These are phyloP conservation scores for Theonella swinhoei DNA, from an alignment of 37 sponge, comb jelly and placozoan genomes.

Conservation along the genomic window DNA sequence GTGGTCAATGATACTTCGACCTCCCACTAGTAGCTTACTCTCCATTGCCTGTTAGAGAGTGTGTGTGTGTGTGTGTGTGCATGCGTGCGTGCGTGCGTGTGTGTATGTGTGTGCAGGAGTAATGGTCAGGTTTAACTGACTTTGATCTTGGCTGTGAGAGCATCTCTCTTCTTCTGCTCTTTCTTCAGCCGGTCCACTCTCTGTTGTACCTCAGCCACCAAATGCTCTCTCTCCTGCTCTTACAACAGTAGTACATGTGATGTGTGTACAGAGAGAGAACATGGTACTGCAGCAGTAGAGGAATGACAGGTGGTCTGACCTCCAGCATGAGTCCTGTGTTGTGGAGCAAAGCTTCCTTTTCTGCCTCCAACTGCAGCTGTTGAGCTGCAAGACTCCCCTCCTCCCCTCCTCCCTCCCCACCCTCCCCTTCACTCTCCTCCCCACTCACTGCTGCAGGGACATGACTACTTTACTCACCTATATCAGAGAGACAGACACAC, in stretches of 20 bases:
- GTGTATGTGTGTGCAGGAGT: not conserved
- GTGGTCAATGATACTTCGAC: slow-evolving; percentile 73
- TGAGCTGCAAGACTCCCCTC: slow-evolving; percentile 45
- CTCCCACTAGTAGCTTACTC: slow-evolving; percentile 95
- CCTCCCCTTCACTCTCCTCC: slow-evolving; percentile 46
- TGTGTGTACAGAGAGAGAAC: not conserved
- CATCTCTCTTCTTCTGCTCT: slow-evolving; percentile 85
- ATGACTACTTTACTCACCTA: not conserved
- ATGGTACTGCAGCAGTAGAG: not conserved
- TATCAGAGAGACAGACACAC: not conserved
- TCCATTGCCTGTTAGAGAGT: slow-evolving; percentile 83
- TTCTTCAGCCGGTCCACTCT: slow-evolving; percentile 69
- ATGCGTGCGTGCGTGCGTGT: not conserved
- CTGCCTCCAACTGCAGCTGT: slow-evolving; percentile 71
- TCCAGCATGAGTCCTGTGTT: slow-evolving; percentile 84
- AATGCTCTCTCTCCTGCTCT: slow-evolving; percentile 74
- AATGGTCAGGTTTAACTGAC: slow-evolving; percentile 20
- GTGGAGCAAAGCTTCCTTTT: slow-evolving; percentile 79
- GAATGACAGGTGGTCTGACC: slow-evolving; percentile 34
- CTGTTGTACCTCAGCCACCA: slow-evolving; percentile 63
- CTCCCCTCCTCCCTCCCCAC: slow-evolving; percentile 24
- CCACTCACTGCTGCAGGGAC: slow-evolving; percentile 24
- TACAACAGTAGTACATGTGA: not conserved
- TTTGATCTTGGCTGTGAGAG: slow-evolving; percentile 78
- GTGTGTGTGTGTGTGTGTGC: not conserved